Base-by-base conservation (phyloP, 1,140 invertebrate genomes). In the Magallana gigas region DNA sequence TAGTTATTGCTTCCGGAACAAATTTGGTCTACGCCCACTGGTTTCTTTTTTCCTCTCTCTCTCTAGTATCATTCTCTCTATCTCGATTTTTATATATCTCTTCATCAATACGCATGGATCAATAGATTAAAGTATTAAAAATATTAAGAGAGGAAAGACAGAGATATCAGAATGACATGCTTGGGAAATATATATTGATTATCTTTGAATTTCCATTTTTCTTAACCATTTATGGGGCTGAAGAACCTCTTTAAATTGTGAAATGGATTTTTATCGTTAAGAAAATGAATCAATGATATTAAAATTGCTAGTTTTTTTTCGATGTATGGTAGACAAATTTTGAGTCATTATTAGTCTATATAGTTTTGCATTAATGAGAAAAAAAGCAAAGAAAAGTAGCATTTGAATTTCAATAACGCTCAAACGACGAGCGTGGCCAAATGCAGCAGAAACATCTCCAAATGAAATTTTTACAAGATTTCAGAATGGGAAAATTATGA, bases 11-110 rank as follows among this genome's bases (percentile, higher is more conserved):
- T 76, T 76, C 68, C 68, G 68, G 68, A 29, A 76, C 23, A 76
- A 76, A 76, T 76, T 76, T 76, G 18, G 68, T 76, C 68, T 76
- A 76, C 68, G 68, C 68, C 68, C 68, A 76, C 68, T 36, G 12
- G 68, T 68, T 68, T 68, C 9, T 23, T 9, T 68, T 68, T 23
- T 68, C 64, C 9, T n/a, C 23, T 29, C 4, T 16, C 68, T 23
- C 18, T 64, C 60, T 64, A 23, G 23, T 23, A 8, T 4, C 2
- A 29, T 76, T 76, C 23, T 71, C 36, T 71, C 12, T 23, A 8
- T 68, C 23, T 71, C 6, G 18, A 29, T 76, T 76, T 48, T 48
- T 48, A 48, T 48, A 5, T 48, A 2, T 48, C 36, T 48, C 36
- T 48, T 5, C 36, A 48, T 48, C 36, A 48, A 48, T 48, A 48